phyloP scores from a whole-genome alignment of 1,140 invertebrate species.

The Ooceraea biroi region DNA sequence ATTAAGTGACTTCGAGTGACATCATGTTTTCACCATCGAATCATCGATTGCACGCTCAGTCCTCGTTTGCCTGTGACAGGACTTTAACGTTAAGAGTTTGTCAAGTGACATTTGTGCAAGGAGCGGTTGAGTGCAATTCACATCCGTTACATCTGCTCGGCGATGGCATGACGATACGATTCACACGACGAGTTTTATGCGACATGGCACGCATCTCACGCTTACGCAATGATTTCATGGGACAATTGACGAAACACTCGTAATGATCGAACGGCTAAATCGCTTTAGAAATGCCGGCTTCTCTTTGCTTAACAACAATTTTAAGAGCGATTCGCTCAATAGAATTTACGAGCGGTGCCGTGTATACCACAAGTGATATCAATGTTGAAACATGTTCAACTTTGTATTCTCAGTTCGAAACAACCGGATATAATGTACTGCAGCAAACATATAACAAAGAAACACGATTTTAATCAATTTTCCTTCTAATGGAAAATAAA shows the following conservation, averaged over 20 bases:
- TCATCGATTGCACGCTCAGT: neutral
- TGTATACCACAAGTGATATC: neutral
- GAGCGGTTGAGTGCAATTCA: neutral
- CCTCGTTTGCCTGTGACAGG: neutral
- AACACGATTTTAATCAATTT: neutral
- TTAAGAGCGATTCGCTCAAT: constrained; percentile 6
- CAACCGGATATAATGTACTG: neutral
- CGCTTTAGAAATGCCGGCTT: neutral
- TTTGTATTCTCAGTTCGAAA: neutral
- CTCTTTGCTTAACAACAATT: constrained; percentile 6
- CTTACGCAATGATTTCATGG: constrained; percentile 16
- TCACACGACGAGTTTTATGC: constrained; percentile 10
- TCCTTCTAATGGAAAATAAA: too few species aligned
- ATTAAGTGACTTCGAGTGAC: neutral
- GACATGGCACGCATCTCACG: neutral
- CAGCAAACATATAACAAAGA: neutral
- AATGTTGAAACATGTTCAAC: neutral
- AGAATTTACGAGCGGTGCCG: neutral
- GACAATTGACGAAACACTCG: constrained; percentile 10
- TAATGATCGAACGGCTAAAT: neutral
- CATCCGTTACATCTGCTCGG: neutral
- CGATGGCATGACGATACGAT: constrained; percentile 16
- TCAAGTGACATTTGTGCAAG: constrained; percentile 18
- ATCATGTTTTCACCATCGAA: neutral
- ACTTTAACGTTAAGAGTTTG: neutral